Conservation (phyloP, 2,113 vertebrate species). For the Tylochromis polylepis region DNA sequence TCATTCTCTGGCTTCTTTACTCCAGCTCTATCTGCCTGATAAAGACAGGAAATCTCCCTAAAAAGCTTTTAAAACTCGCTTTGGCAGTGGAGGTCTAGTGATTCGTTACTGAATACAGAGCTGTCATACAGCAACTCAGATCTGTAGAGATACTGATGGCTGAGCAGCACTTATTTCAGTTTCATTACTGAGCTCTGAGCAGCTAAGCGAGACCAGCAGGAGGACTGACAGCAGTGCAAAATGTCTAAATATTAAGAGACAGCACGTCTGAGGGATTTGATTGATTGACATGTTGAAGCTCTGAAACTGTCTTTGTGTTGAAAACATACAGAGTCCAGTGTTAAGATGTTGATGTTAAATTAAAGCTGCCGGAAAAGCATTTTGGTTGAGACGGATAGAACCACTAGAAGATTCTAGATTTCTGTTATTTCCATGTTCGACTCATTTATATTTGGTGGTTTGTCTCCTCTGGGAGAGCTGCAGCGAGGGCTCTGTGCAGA, state of each 20-base stretch:
- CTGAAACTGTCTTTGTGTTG: not conserved
- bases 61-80: not conserved
- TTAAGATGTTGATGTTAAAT: rapidly evolving
- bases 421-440: not conserved
- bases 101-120: not conserved
- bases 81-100: not conserved
- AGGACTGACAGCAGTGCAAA: not conserved
- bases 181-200: conserved; percentile 1
- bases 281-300: not conserved
- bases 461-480: not conserved
- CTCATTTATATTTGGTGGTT: not conserved
- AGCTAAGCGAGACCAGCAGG: not conserved
- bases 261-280: not conserved
- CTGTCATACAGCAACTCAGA: not conserved
- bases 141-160: not conserved
- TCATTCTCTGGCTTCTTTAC: rapidly evolving
- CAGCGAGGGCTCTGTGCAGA: not conserved
- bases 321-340: not conserved
- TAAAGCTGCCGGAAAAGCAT: not conserved
- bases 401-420: not conserved
- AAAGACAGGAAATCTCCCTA: not conserved
- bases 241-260: not conserved
- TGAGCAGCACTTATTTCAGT: not conserved
- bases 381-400: not conserved
- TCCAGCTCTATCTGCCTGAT: not conserved